Conservation (phyloP, 2,888 invertebrate species). For the Cremastobaeus sp. region DNA sequence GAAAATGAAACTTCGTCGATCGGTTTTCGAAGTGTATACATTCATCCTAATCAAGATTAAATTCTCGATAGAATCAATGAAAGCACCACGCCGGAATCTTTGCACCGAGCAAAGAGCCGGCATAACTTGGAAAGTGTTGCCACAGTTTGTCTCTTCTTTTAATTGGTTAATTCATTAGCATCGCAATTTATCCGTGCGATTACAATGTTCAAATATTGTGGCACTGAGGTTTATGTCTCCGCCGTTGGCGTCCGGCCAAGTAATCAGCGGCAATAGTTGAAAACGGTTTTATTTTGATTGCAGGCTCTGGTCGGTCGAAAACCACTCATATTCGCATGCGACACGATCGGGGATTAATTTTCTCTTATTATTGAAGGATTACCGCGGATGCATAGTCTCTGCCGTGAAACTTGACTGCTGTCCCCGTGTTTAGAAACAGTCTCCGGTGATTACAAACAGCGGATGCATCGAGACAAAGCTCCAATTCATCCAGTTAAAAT, state of each 20-base stretch:
- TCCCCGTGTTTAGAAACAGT: constrained; percentile 26
- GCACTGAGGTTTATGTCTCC: background rate
- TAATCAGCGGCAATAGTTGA: constrained; percentile 44
- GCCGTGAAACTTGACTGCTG: constrained; percentile 5
- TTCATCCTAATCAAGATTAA: no score
- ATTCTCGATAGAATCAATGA: no score
- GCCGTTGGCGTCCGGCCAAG: constrained; percentile 36
- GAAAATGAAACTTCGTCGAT: no score
- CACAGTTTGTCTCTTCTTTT: no score
- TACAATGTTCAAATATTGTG: constrained; percentile 1
- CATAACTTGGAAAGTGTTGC: no score
- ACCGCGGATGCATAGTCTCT: constrained; percentile 15
- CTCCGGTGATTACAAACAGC: constrained; percentile 46
- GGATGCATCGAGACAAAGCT: constrained; percentile 41
- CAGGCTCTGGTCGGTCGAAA: constrained; percentile 23
- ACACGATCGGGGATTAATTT: constrained; percentile 32
- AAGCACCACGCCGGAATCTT: no score
- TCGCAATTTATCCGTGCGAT: background rate
- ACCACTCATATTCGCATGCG: constrained; percentile 13
- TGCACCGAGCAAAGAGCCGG: no score
- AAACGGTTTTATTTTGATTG: constrained; percentile 47
- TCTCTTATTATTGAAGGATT: constrained; percentile 45
- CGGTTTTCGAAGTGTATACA: no score
- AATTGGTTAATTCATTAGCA: constrained; percentile 4
- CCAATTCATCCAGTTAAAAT: constrained; percentile 52